phyloP scores from a whole-genome alignment of 2,797 vertebrate species.

The Ceryle rudis region DNA sequence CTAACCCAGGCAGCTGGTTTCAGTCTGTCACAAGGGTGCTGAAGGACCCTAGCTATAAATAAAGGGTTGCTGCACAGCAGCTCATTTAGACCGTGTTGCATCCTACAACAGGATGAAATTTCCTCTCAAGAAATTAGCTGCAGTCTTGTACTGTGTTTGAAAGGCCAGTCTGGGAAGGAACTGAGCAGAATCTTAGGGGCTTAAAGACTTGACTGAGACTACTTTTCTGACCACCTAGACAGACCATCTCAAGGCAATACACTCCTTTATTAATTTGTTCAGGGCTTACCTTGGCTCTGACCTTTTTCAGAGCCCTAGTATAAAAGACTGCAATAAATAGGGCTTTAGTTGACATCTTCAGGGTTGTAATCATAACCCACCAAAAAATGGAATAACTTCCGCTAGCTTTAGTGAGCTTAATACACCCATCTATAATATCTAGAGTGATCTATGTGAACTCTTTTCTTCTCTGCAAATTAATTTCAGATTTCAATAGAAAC shows the following conservation, averaged over 20 bases:
- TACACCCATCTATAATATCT: not conserved
- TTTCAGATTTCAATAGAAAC: constrained; percentile 28
- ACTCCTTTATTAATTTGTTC: not conserved
- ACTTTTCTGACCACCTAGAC: not conserved
- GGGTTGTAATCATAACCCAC: not conserved
- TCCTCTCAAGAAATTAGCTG: not conserved
- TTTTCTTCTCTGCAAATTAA: constrained; percentile 16
- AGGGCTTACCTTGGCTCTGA: not conserved
- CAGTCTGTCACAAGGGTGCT: not conserved
- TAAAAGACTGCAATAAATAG: not conserved
- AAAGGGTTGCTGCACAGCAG: not conserved
- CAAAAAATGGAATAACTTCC: not conserved
- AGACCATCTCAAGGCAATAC: not conserved
- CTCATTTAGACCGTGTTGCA: not conserved
- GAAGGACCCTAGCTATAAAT: not conserved
- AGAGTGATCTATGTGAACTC: constrained; percentile 6
- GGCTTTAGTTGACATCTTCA: not conserved
- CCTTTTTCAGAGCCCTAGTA: not conserved
- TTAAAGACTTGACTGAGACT: not conserved
- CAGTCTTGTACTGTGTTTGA: not conserved
- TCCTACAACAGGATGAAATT: not conserved
- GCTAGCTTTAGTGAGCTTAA: not conserved
- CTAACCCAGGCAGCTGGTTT: not conserved
- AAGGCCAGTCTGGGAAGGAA: not conserved
- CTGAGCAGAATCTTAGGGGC: not conserved